Conservation (phyloP, 2,888 invertebrate species). For the Azorinus chamasolen region DNA sequence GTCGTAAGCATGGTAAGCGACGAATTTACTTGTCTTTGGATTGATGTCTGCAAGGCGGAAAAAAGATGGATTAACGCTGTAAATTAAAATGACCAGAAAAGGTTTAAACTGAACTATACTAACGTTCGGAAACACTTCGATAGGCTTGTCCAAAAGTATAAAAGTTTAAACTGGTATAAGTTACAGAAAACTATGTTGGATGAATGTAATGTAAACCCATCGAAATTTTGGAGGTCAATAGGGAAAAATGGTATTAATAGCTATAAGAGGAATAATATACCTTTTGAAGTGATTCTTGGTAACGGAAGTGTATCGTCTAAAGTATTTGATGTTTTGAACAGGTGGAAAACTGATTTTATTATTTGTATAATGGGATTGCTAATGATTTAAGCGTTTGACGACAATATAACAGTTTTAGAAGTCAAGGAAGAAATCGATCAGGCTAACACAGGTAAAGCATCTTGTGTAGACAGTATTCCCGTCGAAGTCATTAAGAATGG, state of each 20-base stretch:
- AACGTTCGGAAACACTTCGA: conserved; percentile 35
- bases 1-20: conserved; percentile 20
- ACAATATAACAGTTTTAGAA: too few species aligned
- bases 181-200: conserved; percentile 14
- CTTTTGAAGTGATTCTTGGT: too few species aligned
- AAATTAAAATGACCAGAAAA: conserved; percentile 4
- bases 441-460: too few species aligned
- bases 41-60: conserved; percentile 15
- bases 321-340: too few species aligned
- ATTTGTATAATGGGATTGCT: too few species aligned
- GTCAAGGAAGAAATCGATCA: too few species aligned
- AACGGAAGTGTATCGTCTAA: too few species aligned
- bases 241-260: conserved; percentile 22
- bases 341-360: too few species aligned
- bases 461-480: too few species aligned
- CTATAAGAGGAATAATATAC: neutral
- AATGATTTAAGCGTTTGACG: too few species aligned
- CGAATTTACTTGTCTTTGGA: conserved; percentile 21
- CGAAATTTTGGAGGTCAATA: conserved; percentile 39
- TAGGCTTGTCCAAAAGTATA: conserved; percentile 24
- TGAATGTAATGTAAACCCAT: conserved; percentile 23
- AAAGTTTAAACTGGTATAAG: conserved; percentile 27
- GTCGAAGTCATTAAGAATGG: too few species aligned
- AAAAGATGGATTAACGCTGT: conserved; percentile 11
- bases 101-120: too few species aligned